phyloP scores from a whole-genome alignment of 37 sponge, comb jelly and placozoan species.

The Petrosia ficiformis region DNA sequence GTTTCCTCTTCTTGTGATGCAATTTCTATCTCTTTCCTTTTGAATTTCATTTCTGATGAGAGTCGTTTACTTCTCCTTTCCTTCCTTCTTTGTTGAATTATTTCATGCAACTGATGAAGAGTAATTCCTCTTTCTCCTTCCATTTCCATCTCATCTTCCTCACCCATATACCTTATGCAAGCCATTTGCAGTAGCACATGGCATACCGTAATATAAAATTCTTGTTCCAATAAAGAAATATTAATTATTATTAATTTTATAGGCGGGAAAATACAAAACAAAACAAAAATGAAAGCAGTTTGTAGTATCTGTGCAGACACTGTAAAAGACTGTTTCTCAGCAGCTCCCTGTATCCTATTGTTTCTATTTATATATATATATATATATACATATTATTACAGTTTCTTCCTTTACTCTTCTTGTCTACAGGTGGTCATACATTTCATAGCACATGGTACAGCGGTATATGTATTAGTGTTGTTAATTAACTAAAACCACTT shows the following conservation, averaged over 20 bases:
- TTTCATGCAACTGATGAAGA: not conserved
- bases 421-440: constrained; percentile 46
- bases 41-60: too few relatives aligned
- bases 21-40: not conserved
- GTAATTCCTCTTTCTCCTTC: not conserved
- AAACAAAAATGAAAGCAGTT: constrained; percentile 23
- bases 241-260: not conserved
- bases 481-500: too few relatives aligned
- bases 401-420: not conserved
- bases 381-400: not conserved
- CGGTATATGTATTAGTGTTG: too few relatives aligned
- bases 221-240: not conserved
- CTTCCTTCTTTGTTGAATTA: not conserved
- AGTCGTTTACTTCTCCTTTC: too few relatives aligned
- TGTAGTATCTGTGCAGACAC: constrained; percentile 49
- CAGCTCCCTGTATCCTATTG: constrained; percentile 48
- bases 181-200: not conserved
- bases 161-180: not conserved
- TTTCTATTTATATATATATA: not conserved
- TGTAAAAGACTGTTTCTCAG: constrained; percentile 28
- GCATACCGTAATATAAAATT: constrained; percentile 1
- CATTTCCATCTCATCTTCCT: not conserved
- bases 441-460: constrained; percentile 45
- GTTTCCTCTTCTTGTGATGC: not conserved
- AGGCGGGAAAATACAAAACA: too few relatives aligned